A percentile compares a stretch with the other conserved stretches of the same genome.
These are phyloP conservation scores for Mus spretus DNA, from an alignment of 2,797 vertebrate genomes.

Conservation along the genomic window DNA sequence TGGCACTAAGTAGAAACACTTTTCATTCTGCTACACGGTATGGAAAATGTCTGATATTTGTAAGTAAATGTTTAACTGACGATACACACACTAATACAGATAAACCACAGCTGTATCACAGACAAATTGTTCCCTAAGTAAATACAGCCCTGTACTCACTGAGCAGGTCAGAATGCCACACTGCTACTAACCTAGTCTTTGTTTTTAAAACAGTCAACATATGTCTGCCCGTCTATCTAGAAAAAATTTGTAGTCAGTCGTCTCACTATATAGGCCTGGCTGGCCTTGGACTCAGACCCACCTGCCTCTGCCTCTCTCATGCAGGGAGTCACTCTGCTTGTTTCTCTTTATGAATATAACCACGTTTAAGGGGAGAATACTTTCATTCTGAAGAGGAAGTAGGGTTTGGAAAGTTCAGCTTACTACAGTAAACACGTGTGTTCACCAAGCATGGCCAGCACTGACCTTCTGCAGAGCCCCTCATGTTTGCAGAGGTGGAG, in stretches of 20 bases:
- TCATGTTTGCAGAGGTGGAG: slow-evolving; percentile 92
- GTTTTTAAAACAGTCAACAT: not conserved
- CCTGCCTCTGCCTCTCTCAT: not conserved
- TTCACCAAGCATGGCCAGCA: not conserved
- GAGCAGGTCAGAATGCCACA: not conserved
- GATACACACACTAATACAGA: not conserved
- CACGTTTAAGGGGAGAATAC: not conserved
- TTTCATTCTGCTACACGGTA: not conserved
- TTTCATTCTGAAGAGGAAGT: not conserved
- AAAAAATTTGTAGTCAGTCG: not conserved
- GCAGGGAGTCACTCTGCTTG: too few species aligned
- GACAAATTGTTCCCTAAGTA: not conserved
- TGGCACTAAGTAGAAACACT: not conserved
- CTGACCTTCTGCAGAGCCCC: slow-evolving; percentile 94
- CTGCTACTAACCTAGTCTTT: not conserved
- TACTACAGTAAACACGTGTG: too few species aligned
- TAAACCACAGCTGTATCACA: not conserved
- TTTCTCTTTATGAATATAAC: not conserved
- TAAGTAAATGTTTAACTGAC: slow-evolving; percentile 24
- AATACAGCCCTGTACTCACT: not conserved
- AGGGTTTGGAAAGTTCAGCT: not conserved
- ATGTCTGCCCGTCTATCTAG: not conserved
- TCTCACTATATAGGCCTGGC: not conserved
- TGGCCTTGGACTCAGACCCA: not conserved
- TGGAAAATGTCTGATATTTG: slow-evolving; percentile 3